Conservation (phyloP, 1,140 invertebrate genomes). For the Tribolium madens region DNA sequence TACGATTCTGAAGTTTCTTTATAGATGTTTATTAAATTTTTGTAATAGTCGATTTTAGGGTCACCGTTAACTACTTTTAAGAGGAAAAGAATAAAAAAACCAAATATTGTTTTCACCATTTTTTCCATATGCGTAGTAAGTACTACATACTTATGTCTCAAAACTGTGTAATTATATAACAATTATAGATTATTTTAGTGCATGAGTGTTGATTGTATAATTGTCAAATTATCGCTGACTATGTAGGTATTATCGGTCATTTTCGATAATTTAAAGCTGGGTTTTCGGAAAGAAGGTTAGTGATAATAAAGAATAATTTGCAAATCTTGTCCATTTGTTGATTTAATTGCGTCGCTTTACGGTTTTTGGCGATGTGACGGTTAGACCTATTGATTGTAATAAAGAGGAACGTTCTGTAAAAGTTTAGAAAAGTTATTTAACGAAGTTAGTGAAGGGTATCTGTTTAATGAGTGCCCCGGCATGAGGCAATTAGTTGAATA, state of each 20-base stretch:
- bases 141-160: no score
- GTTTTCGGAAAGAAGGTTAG: no score
- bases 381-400: not conserved
- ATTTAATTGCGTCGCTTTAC: not conserved
- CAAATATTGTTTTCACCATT: no score
- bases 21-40: not conserved
- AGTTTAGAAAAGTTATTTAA: conserved; percentile 23
- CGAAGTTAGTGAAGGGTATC: conserved; percentile 36
- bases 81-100: not conserved
- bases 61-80: not conserved
- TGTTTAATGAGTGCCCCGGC: conserved; percentile 29
- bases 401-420: not conserved
- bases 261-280: no score
- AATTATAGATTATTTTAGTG: no score
- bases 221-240: no score
- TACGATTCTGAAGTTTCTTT: not conserved
- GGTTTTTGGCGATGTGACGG: not conserved
- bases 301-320: no score
- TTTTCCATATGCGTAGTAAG: no score
- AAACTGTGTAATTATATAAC: no score
- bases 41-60: not conserved
- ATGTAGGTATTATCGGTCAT: no score
- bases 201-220: no score
- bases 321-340: not conserved
- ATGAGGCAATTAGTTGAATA: conserved; percentile 31